Base-by-base conservation (phyloP, 2,888 invertebrate species). In the Penaeus monodon region DNA sequence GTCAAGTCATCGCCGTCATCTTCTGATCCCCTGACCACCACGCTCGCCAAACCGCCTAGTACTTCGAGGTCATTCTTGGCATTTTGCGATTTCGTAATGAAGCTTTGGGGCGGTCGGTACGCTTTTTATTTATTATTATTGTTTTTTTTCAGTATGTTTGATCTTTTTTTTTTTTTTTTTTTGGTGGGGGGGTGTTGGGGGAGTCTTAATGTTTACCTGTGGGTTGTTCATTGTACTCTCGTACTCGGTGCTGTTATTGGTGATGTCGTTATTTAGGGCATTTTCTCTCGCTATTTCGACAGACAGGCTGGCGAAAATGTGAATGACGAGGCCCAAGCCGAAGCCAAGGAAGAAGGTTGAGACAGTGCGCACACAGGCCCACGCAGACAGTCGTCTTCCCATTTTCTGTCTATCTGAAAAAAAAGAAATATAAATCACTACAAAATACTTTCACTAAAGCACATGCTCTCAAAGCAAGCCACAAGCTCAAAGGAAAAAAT, bases 331-430 rank as follows among this genome's bases (percentile, higher is more conserved):
- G 33, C 84, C 84, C 20, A 84, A 68, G 63, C 70, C 79, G 6
- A 84, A 84, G 33, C 84, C 84, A 33, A 84, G 70, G 33, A 38
- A 44, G 78, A 84, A 84, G 78, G 79, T 84, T 29, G 79, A 33
- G 79, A 79, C 70, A 63, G 78, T 78, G 33, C 84, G 78, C 3
- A 27, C 17, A 29, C 78, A 79, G 44, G 29, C 68, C 22, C 29
- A 1, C 8, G 29, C 38, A 33, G 57, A 29, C 12, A 27, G 12
- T 24, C 82, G 76, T 24, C 82, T 73, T 4, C 74, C 82, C 82
- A 82, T 82, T n/a, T 29, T 29, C 24, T 27, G 29, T 1, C 17
- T 29, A 27, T n/a, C 68, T 68, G 68, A 14, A n/a, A 27, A 68
- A 3, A 29, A 1, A 10, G 29, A 29, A 29, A 22, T 38, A 12